phyloP scores from a whole-genome alignment of 2,888 invertebrate genomes.

The Lordiphosa fenestrarum region DNA sequence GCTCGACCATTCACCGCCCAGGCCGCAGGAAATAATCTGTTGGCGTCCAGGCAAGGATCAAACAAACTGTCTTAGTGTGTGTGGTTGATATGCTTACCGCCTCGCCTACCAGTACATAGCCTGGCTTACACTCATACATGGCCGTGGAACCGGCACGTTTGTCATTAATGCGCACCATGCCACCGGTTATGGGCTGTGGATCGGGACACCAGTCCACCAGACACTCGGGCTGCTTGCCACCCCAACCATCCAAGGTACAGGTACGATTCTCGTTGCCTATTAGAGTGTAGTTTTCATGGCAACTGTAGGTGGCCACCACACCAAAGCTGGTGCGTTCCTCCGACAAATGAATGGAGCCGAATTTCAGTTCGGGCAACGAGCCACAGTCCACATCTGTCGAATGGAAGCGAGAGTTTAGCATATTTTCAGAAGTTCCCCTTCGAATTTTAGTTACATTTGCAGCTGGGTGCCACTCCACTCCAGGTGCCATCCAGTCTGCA shows the following conservation, averaged over 20 bases:
- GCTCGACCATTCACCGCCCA: conserved; percentile 92
- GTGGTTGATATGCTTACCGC: conserved; percentile 82
- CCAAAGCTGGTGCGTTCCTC: conserved; percentile 89
- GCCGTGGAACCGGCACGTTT: conserved; percentile 90
- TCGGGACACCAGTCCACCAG: conserved; percentile 94
- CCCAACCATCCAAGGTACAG: conserved; percentile 91
- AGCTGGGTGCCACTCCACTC: conserved; percentile 90
- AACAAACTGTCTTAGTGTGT: no score
- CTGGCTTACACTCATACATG: conserved; percentile 89
- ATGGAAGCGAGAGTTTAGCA: neutral
- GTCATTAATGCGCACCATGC: conserved; percentile 86
- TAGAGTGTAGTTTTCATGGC: conserved; percentile 92
- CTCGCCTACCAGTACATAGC: conserved; percentile 91
- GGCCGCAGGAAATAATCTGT: conserved; percentile 89
- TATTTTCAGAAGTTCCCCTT: neutral
- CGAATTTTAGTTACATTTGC: conserved; percentile 87
- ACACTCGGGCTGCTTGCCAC: conserved; percentile 89
- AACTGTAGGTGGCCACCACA: conserved; percentile 88
- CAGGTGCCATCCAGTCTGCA: conserved; percentile 90
- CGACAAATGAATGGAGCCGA: conserved; percentile 86
- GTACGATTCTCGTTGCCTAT: conserved; percentile 86
- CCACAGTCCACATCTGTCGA: conserved; percentile 90
- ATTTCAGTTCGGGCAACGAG: conserved; percentile 84
- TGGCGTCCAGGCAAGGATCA: neutral
- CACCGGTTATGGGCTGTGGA: conserved; percentile 89